phyloP scores from a whole-genome alignment of 2,113 vertebrate genomes.

The Coptodon rendalli region DNA sequence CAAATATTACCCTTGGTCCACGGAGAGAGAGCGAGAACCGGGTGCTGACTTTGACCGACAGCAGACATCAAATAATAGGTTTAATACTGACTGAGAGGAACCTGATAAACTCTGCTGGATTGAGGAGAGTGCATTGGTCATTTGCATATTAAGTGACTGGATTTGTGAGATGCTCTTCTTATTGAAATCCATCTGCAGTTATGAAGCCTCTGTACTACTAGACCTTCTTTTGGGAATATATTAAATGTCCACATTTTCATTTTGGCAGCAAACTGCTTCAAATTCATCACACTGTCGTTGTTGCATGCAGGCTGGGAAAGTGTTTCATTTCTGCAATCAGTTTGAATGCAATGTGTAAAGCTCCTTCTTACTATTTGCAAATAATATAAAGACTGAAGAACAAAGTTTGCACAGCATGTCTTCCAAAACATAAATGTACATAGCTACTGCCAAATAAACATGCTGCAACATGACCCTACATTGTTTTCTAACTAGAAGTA shows the following conservation, averaged over 20 bases:
- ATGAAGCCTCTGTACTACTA: background rate
- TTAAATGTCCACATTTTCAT: background rate
- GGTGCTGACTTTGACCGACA: slow-evolving; percentile 28
- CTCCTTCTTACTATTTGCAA: background rate
- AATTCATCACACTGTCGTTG: background rate
- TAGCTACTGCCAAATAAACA: background rate
- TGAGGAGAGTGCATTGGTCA: background rate
- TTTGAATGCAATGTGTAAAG: background rate
- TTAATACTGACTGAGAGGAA: background rate
- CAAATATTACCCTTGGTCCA: slow-evolving; percentile 32
- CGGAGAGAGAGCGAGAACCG: background rate
- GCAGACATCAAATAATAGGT: slow-evolving; percentile 23
- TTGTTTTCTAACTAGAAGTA: background rate
- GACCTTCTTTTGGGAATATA: background rate
- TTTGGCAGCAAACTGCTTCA: background rate
- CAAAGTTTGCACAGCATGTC: background rate
- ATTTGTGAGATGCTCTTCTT: background rate
- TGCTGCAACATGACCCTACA: background rate
- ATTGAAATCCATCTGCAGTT: background rate
- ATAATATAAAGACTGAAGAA: background rate
- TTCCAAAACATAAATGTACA: background rate
- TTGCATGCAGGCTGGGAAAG: background rate
- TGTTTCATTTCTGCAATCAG: background rate
- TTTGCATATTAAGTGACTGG: background rate
- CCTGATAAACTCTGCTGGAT: background rate